phyloP scores from a whole-genome alignment of 37 sponge, comb jelly and placozoan genomes.

The Axinella damicornis region DNA sequence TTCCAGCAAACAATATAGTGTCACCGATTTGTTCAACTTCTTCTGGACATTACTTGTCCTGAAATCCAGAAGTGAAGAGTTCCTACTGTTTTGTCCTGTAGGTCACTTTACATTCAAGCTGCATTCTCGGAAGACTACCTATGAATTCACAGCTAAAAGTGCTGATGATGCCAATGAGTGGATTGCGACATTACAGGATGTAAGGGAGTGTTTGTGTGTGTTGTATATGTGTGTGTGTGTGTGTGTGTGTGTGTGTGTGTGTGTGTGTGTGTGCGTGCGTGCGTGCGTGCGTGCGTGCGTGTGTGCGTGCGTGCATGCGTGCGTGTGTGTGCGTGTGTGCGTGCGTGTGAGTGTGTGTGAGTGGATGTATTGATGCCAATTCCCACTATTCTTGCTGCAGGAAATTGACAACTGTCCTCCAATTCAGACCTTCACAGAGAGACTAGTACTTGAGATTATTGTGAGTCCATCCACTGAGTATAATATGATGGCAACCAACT shows the following conservation, averaged over 20 bases:
- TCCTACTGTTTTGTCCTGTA: not conserved
- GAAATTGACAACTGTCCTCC: slow-evolving; percentile 77
- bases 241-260: slow-evolving; percentile 55
- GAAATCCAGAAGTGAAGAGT: not conserved
- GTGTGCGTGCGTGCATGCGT: slow-evolving; percentile 50
- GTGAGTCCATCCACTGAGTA: not conserved
- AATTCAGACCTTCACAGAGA: slow-evolving; percentile 82
- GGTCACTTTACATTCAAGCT: slow-evolving; percentile 72
- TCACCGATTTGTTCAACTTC: too few relatives aligned
- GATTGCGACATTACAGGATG: slow-evolving; percentile 76
- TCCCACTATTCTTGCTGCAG: not conserved
- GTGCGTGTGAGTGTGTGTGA: slow-evolving; percentile 19
- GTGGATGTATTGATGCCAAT: slow-evolving; percentile 9
- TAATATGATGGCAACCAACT: not conserved
- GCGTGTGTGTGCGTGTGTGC: slow-evolving; percentile 49
- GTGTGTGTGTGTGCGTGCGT: slow-evolving; percentile 44
- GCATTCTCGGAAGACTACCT: slow-evolving; percentile 70
- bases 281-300: slow-evolving; percentile 44
- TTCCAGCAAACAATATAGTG: too few relatives aligned
- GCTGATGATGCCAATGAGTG: slow-evolving; percentile 74
- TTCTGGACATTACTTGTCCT: too few relatives aligned
- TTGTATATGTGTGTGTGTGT: slow-evolving; percentile 46
- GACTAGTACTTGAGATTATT: slow-evolving; percentile 71
- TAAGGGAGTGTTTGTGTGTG: not conserved
- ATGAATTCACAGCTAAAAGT: slow-evolving; percentile 54